Evolutionary conservation across 2,113 vertebrate species (phyloP), one percentile per base, ranked within the genome.

Genomic region (Acinonyx jubatus): DNA sequence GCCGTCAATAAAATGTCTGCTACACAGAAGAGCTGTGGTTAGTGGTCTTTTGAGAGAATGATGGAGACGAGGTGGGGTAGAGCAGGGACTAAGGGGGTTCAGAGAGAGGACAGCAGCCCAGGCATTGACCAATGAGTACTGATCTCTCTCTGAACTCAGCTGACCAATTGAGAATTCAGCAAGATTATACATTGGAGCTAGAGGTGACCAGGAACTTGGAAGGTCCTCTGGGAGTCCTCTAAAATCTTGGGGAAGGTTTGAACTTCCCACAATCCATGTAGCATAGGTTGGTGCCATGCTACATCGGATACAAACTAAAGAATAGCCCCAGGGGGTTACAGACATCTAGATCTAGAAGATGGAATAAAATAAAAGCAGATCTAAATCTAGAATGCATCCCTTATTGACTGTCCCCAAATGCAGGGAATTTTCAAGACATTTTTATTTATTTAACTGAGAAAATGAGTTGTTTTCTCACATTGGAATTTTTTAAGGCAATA

Each of bases 41-140:
- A 91, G 41, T 76, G 71, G 82, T 69, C 52, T 57, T 96, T 82
- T 91, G 87, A 91, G 79, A 81, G 94, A 81, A 92, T 9, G 50
- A 79, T 73, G 48, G 65, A 86, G 69, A 63, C 55, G 29, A 83
- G 52, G 8, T 68, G 9, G 48, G 41, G 4, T n/a, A 25, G 65
- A 85, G 48, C 13, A 61, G 73, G 74, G 65, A 31, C n/a, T 91
- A 78, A 66, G 11, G n/a, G 19, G 27, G 50, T 80, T 90, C 73
- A 76, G 73, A 50, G 73, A 96, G 41, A 84, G n/a, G 52, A 92
- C 3, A 94, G 66, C 41, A 73, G 25, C 61, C 9, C 52, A 61
- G 27, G 9, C 63, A 57, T 33, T 94, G 57, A 57, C 45, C 74
- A 76, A 10, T 57, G 52, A 14, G 38, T 71, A 27, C 14, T 31